phyloP scores from a whole-genome alignment of 2,888 invertebrate genomes.

The Therioaphis trifolii region DNA sequence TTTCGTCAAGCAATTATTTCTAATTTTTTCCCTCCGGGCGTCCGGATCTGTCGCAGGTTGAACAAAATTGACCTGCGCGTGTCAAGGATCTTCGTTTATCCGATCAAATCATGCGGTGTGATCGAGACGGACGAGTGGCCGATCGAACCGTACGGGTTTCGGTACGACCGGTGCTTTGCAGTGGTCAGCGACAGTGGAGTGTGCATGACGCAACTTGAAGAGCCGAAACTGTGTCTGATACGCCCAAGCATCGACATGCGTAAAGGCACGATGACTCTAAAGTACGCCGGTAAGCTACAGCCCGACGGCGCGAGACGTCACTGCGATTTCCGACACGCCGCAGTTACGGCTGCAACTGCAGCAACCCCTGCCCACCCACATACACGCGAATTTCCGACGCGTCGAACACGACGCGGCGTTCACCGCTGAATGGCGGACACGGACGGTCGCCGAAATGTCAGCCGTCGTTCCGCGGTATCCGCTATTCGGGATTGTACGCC shows the following conservation, averaged over 20 bases:
- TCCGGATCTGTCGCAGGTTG: conserved; percentile 14
- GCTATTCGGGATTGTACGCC: too few species aligned
- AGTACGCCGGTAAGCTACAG: conserved; percentile 73
- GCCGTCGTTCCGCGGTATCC: too few species aligned
- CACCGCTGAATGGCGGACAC: too few species aligned
- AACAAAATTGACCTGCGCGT: conserved; percentile 50
- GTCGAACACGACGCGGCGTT: too few species aligned
- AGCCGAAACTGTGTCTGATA: conserved; percentile 82
- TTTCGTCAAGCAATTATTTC: too few species aligned
- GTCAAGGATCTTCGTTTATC: conserved; percentile 78
- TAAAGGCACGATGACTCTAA: conserved; percentile 72
- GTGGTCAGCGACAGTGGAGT: conserved; percentile 84
- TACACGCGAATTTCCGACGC: too few species aligned
- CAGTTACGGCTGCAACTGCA: too few species aligned
- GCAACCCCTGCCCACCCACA: too few species aligned
- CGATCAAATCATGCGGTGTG: conserved; percentile 90
- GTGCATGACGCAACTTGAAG: conserved; percentile 88
- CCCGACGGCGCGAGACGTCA: not conserved
- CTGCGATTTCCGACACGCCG: too few species aligned
- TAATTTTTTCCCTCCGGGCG: too few species aligned
- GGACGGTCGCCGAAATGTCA: too few species aligned
- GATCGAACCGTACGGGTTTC: conserved; percentile 80
- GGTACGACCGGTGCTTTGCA: conserved; percentile 95
- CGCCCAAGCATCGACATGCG: conserved; percentile 78
- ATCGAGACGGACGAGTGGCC: conserved; percentile 80